Percentiles rank a stretch among this genome's conserved stretches.
phyloP scores from a whole-genome alignment of 2,797 vertebrate genomes.

The Sebastes glaucus region DNA sequence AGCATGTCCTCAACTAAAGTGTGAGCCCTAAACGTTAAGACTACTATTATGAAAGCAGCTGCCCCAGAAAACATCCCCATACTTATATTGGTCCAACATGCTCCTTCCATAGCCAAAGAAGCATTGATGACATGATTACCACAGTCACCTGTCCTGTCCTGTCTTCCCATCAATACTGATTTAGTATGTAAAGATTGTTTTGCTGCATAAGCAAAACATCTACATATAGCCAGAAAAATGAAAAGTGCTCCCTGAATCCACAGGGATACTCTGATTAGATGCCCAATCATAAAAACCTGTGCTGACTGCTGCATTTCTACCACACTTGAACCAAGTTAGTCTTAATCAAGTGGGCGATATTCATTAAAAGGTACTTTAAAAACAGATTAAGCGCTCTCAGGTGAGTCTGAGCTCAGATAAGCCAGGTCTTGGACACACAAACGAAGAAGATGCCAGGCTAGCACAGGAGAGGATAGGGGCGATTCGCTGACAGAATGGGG shows the following conservation, averaged over 20 bases:
- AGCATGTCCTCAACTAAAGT: neutral
- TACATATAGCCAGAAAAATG: constrained; percentile 6
- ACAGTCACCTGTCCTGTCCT: neutral
- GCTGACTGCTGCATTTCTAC: constrained; percentile 56
- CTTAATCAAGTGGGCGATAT: constrained; percentile 49
- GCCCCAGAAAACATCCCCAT: neutral
- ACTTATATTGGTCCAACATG: neutral
- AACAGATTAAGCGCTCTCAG: constrained; percentile 44
- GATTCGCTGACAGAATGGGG: constrained; percentile 67
- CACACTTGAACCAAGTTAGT: constrained; percentile 31
- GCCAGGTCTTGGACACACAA: constrained; percentile 13
- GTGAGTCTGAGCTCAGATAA: constrained; percentile 37
- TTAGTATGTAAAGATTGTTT: constrained; percentile 1
- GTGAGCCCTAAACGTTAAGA: neutral
- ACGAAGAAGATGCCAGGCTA: constrained; percentile 24
- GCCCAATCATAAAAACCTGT: constrained; percentile 38
- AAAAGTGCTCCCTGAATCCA: constrained; percentile 11
- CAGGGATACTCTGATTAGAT: constrained; percentile 54
- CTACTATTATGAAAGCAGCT: neutral
- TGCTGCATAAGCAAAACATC: constrained; percentile 34
- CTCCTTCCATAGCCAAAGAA: neutral
- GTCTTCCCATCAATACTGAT: constrained; percentile 4
- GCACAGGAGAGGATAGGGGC: constrained; percentile 21
- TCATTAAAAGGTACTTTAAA: constrained; percentile 66
- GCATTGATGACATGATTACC: neutral